phyloP scores from a whole-genome alignment of 2,797 vertebrate species.

The Xenentodon cancila region DNA sequence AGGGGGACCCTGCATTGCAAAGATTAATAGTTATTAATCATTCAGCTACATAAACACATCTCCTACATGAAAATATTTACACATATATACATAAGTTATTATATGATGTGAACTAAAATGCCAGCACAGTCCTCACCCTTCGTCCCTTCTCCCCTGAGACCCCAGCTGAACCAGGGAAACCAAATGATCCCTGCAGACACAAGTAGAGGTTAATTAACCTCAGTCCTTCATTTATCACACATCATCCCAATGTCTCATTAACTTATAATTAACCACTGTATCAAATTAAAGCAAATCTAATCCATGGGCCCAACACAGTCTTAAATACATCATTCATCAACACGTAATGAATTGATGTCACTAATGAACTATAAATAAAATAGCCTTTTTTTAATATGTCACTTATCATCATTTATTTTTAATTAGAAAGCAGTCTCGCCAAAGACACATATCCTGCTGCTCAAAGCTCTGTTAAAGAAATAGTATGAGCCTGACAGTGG shows the following conservation, averaged over 20 bases:
- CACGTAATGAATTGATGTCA: slow-evolving; percentile 76
- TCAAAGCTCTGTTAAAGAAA: slow-evolving; percentile 44
- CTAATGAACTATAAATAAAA: slow-evolving; percentile 83
- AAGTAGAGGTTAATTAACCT: slow-evolving; percentile 76
- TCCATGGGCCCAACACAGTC: slow-evolving; percentile 69
- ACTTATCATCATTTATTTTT: slow-evolving; percentile 78
- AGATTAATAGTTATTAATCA: slow-evolving; percentile 34
- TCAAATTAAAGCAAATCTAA: slow-evolving; percentile 79
- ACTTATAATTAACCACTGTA: slow-evolving; percentile 81
- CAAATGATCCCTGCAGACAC: slow-evolving; percentile 86
- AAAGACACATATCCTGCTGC: slow-evolving; percentile 47
- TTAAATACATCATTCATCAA: slow-evolving; percentile 82
- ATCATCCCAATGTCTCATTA: slow-evolving; percentile 77
- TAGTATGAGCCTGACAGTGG: slow-evolving; percentile 42
- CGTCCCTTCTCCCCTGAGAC: slow-evolving; percentile 91
- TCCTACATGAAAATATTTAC: slow-evolving; percentile 2
- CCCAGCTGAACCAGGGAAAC: slow-evolving; percentile 86
- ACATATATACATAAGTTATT: background rate
- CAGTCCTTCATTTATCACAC: slow-evolving; percentile 69
- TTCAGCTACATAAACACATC: background rate
- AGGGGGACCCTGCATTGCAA: slow-evolving; percentile 85
- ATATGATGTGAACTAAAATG: slow-evolving; percentile 13
- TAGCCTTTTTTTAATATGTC: slow-evolving; percentile 67
- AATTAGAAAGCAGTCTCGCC: slow-evolving; percentile 62
- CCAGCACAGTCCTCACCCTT: slow-evolving; percentile 81